Evolutionary conservation across 64 coral and sea anemone species (phyloP), one percentile per base, ranked within the genome.

Genomic region (Stichodactyla mertensii): DNA sequence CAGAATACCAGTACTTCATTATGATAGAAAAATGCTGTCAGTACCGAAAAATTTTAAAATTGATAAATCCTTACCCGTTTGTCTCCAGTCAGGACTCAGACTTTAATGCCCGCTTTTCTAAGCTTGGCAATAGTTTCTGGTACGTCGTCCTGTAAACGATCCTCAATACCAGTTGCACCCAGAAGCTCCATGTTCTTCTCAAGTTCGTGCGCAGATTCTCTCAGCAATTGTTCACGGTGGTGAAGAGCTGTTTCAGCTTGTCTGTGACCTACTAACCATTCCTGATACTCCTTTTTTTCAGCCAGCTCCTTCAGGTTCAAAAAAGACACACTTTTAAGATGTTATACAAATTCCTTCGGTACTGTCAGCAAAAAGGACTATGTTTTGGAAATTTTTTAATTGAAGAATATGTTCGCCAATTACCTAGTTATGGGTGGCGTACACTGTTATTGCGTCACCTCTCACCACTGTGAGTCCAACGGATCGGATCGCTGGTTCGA

Each of bases 131-230:
- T 99, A 52, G 97, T 90, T 86, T 99, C 93, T 82, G 97, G 93
- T 59, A 99, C 97, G 31, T 90, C 97, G 74, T 99, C 97, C 54
- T 99, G 97, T 74, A 99, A 86, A 36, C 97, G 93, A 80, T 99
- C 97, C 77, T 99, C 97, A 54, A 99, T 99, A 5, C 97, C 97
- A 1, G 97, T 99, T 23, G 97, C 97, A 77, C 97, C 97, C 64
- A 99, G 88, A 14, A 99, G 78, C 57, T 99, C 93, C 74, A 99
- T 77, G 55, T 99, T 83, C 66, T 85, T 71, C 62, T 99, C 97
- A 18, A 99, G 77, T 61, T 77, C 71, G 57, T 92, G 92, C 15
- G 93, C 93, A 4, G 97, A 99, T 24, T 82, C 88, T 22, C 90
- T 88, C 52, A 99, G 60, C 51, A 95, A 71, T 85, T 86, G 85